Evolutionary conservation across 2,113 vertebrate genomes (phyloP).

Genomic region (Pluvialis apricaria): DNA sequence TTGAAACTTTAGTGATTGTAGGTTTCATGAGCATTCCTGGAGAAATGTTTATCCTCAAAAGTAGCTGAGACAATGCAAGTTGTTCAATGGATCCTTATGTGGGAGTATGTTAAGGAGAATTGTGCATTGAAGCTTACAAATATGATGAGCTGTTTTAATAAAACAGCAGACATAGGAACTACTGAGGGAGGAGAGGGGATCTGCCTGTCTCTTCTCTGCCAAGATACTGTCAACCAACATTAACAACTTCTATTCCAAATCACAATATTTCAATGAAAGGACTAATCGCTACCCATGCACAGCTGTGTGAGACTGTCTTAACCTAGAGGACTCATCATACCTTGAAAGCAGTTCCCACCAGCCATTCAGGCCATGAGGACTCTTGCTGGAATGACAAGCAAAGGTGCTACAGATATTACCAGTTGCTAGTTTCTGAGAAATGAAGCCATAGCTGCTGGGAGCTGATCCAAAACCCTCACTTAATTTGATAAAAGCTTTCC

Average conservation of each 20-base stretch:
- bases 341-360: not conserved
- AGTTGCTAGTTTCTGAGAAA: slow-evolving; percentile 9
- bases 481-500: slow-evolving; percentile 43
- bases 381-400: not conserved
- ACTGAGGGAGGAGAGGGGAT: not conserved
- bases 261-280: not conserved
- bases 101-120: slow-evolving; percentile 11
- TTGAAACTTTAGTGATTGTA: not conserved
- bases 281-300: not conserved
- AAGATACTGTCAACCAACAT: not conserved
- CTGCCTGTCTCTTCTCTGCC: not conserved
- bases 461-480: not conserved
- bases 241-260: not conserved
- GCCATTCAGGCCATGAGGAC: not conserved
- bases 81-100: slow-evolving; percentile 15
- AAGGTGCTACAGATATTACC: not conserved
- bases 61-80: slow-evolving; percentile 1
- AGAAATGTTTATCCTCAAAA: slow-evolving; percentile 15
- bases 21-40: not conserved
- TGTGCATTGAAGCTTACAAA: slow-evolving; percentile 53
- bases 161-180: not conserved
- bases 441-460: not conserved
- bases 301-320: not conserved
- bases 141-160: slow-evolving; percentile 47
- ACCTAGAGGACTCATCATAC: not conserved